Evolutionary conservation across 2,888 invertebrate genomes (phyloP).

Genomic region (Amblyjoppa fuscipennis): DNA sequence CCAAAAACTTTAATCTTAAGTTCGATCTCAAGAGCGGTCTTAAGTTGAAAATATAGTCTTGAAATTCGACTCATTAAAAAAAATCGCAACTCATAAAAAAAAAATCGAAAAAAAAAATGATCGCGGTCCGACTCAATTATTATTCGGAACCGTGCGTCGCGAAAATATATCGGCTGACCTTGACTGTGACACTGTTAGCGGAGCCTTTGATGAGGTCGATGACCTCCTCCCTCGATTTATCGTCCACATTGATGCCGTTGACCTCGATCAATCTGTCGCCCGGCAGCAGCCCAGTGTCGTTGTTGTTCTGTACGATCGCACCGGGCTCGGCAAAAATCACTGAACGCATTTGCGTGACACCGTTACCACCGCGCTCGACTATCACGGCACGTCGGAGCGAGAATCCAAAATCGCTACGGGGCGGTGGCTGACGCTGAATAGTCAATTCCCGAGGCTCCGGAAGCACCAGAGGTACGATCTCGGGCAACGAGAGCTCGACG

Average conservation of each 20-base stretch:
- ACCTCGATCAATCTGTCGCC: slow-evolving; percentile 97
- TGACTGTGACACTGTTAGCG: slow-evolving; percentile 92
- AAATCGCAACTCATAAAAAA: too few species aligned
- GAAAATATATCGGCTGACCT: slow-evolving; percentile 87
- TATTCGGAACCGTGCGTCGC: background rate
- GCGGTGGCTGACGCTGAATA: slow-evolving; percentile 92
- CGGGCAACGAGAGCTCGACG: slow-evolving; percentile 90
- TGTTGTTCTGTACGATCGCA: slow-evolving; percentile 88
- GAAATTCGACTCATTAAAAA: too few species aligned
- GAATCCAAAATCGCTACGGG: slow-evolving; percentile 97
- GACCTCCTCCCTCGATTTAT: slow-evolving; percentile 94
- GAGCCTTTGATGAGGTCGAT: slow-evolving; percentile 97
- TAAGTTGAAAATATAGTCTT: too few species aligned
- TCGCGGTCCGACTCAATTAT: too few species aligned
- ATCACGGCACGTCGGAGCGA: slow-evolving; percentile 95
- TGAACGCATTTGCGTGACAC: slow-evolving; percentile 88
- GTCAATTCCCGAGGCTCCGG: slow-evolving; percentile 91
- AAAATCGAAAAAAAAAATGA: too few species aligned
- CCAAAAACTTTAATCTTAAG: too few species aligned
- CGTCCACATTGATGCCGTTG: slow-evolving; percentile 94
- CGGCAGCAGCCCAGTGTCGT: slow-evolving; percentile 95
- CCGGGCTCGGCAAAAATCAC: slow-evolving; percentile 97
- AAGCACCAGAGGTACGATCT: slow-evolving; percentile 89
- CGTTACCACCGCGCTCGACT: slow-evolving; percentile 88
- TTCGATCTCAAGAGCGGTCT: too few species aligned